These are phyloP conservation scores for Thera obeliscata DNA, from an alignment of 2,888 invertebrate genomes.

Conservation along the genomic window DNA sequence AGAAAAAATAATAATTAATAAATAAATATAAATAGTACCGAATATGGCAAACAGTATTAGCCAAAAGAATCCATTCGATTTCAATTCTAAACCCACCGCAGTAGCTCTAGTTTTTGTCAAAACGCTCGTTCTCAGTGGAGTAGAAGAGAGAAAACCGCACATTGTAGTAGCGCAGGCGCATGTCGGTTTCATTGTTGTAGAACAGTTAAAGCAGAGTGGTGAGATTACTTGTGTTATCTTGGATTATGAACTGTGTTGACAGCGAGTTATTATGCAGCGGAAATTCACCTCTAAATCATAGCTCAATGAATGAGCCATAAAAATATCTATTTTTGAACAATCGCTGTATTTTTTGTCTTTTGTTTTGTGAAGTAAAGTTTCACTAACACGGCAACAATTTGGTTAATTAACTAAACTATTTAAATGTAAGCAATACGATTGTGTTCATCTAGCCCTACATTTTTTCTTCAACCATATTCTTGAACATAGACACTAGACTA, in stretches of 20 bases:
- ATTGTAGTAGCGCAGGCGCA: conserved; percentile 24
- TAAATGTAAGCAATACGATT: too few species aligned
- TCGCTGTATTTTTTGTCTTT: too few species aligned
- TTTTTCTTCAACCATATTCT: not conserved
- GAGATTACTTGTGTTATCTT: conserved; percentile 6
- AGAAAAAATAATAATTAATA: not conserved
- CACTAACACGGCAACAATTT: too few species aligned
- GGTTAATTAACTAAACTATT: too few species aligned
- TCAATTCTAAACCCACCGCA: not conserved
- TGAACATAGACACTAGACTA: conserved; percentile 1
- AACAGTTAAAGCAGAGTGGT: conserved; percentile 11
- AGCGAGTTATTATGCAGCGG: conserved; percentile 8
- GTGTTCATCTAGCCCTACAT: not conserved
- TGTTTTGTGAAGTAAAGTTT: too few species aligned
- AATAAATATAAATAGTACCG: not conserved
- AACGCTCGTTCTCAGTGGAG: not conserved
- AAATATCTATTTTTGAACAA: not conserved
- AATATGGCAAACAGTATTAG: not conserved
- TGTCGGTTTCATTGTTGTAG: conserved; percentile 30
- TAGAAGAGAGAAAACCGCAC: conserved; percentile 18
- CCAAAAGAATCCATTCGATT: not conserved
- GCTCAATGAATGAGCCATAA: not conserved
- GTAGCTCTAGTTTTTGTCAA: not conserved
- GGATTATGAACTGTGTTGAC: conserved; percentile 25
- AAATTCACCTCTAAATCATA: conserved; percentile 4